Evolutionary conservation across 1,140 invertebrate species (phyloP), one percentile per base, ranked within the genome.

Genomic region (Aphaenogaster ashmeadi): DNA sequence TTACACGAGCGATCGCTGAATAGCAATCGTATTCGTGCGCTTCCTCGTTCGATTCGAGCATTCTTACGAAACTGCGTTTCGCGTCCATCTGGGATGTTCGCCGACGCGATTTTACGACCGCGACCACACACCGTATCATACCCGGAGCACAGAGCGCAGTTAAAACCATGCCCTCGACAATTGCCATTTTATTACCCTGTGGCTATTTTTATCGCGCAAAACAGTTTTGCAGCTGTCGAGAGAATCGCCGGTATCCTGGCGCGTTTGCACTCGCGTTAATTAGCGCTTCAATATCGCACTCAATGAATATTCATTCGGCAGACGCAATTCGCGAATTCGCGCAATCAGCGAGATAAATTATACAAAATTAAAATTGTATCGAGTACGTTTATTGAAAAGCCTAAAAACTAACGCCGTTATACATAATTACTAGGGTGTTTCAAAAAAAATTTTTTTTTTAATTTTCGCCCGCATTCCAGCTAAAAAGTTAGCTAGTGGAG

Each of bases 301-400:
- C 27, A 18, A 74, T 84, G 50, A 81, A 81, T 58, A 74, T 60
- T 74, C n/a, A 60, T 47, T 71, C 38, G 52, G 2, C 41, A 18
- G 4, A 47, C 27, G 44, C 56, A n/a, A 69, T 67, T 54, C 36
- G 77, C 36, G 33, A 72, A 6, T 33, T 27, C 44, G 54, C 41
- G 74, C 78, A 80, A n/a, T 80, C 33, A 27, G 27, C 27, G 27
- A 27, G 27, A 27, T 27, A 27, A 27, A 58, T 58, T 58, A 0
- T 58, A 36, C 11, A 62, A 62, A 62, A 33, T 36, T 62, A 62
- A 62, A 62, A 44, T 2, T 36, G 41, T 3, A 71, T 50, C 50
- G 33, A 36, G 21, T 3, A 33, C 13, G 67, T 33, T n/a, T 50
- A 33, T 33, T 71, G 15, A 33, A 69, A 69, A 47, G 44, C 6